phyloP scores from a whole-genome alignment of 2,113 vertebrate genomes.

The Seriola rivoliana region DNA sequence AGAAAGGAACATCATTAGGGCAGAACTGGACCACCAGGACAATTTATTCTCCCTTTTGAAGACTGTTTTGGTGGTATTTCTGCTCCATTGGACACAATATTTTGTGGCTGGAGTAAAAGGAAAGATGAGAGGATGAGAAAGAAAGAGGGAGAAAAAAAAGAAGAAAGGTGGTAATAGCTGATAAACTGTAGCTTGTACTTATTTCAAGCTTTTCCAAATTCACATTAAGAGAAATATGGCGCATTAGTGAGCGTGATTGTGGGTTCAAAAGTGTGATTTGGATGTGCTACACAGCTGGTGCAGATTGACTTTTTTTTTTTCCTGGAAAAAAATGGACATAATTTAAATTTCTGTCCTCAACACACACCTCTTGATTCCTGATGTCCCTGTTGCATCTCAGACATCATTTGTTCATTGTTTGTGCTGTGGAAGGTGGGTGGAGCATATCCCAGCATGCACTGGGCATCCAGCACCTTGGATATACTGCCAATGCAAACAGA shows the following conservation, averaged over 20 bases:
- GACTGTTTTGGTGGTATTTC: slow-evolving; percentile 9
- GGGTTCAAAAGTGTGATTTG: slow-evolving; percentile 7
- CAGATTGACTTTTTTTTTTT: not conserved
- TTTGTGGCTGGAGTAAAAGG: not conserved
- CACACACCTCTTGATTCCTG: not conserved
- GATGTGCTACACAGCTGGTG: not conserved
- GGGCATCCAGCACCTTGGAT: too few species aligned
- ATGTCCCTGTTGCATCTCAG: not conserved
- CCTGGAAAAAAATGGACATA: too few species aligned
- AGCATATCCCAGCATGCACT: too few species aligned
- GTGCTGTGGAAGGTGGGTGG: too few species aligned
- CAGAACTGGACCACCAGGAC: not conserved
- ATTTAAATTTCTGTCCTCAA: not conserved
- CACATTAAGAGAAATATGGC: not conserved
- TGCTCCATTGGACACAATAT: slow-evolving; percentile 18
- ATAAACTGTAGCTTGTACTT: slow-evolving; percentile 2
- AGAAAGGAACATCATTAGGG: slow-evolving; percentile 9
- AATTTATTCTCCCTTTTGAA: slow-evolving; percentile 21
- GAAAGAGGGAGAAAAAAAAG: not conserved
- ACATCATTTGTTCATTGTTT: not conserved
- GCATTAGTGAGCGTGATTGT: not conserved
- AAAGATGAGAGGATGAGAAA: not conserved
- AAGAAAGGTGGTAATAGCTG: slow-evolving; percentile 17
- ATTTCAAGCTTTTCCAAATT: slow-evolving; percentile 18
- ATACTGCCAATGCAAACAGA: too few species aligned